These are phyloP conservation scores for Myocastor coypus DNA, from an alignment of 2,113 vertebrate species.

Conservation along the genomic window DNA sequence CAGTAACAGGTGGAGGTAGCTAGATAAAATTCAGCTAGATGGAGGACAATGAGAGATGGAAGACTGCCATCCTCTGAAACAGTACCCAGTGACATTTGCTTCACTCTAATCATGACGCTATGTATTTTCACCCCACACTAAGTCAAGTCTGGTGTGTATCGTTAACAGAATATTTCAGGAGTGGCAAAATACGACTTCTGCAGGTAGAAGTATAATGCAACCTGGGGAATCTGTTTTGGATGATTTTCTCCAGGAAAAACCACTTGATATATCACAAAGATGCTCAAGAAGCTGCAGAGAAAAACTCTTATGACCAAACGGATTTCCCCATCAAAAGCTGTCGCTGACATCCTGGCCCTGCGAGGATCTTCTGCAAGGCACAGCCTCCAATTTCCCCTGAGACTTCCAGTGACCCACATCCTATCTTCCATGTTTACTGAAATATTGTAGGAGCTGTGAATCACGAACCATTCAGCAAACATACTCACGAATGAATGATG, in stretches of 20 bases:
- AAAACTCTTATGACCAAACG: neutral
- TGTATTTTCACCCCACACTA: neutral
- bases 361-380: neutral
- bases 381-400: neutral
- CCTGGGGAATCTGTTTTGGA: neutral
- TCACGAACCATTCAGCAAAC: neutral
- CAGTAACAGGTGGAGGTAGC: neutral
- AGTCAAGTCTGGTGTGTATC: neutral
- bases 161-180: neutral
- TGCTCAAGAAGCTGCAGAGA: neutral
- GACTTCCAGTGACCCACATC: neutral
- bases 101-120: neutral
- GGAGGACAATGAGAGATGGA: neutral
- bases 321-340: neutral
- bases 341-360: neutral
- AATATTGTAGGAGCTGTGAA: neutral
- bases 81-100: accelerated
- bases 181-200: neutral
- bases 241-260: neutral
- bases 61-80: neutral
- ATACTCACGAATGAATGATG: neutral
- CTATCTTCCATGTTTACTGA: neutral
- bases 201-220: neutral
- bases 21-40: too few species aligned
- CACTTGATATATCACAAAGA: neutral